Conservation (phyloP, 2,888 invertebrate genomes). For the Parasteatoda lunata region DNA sequence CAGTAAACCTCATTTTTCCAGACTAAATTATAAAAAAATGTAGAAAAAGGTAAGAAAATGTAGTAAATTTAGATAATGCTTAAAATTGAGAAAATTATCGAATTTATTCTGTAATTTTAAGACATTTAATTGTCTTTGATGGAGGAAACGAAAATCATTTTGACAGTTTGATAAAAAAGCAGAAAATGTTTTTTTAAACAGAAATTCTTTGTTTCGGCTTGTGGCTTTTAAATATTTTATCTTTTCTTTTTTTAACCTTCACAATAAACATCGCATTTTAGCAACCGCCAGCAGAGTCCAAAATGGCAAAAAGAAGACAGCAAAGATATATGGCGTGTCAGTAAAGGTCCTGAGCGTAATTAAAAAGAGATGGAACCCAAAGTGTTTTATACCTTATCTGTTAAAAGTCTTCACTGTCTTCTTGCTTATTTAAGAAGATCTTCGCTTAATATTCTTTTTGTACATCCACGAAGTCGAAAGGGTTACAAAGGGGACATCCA, state of each 20-base stretch:
- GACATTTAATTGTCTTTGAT: too few relatives aligned
- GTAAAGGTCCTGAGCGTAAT: slow-evolving; percentile 53
- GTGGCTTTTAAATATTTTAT: neutral
- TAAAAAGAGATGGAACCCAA: slow-evolving; percentile 59
- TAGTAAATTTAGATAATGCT: too few relatives aligned
- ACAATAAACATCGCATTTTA: slow-evolving; percentile 9
- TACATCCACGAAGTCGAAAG: slow-evolving; percentile 5
- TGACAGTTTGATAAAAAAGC: neutral
- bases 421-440: slow-evolving; percentile 50
- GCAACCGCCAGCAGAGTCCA: slow-evolving; percentile 24
- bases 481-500: neutral
- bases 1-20: too few relatives aligned
- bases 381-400: slow-evolving; percentile 64
- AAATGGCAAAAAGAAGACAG: slow-evolving; percentile 33
- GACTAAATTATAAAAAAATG: too few relatives aligned
- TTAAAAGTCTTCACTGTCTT: slow-evolving; percentile 39
- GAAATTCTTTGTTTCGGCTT: neutral
- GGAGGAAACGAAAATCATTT: neutral
- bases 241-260: neutral
- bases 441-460: slow-evolving; percentile 42
- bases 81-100: too few relatives aligned
- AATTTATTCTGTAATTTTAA: too few relatives aligned
- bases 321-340: slow-evolving; percentile 58
- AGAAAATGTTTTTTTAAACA: neutral
- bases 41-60: too few relatives aligned